Conservation (phyloP, 2,113 vertebrate species). For the Scolopax mira region DNA sequence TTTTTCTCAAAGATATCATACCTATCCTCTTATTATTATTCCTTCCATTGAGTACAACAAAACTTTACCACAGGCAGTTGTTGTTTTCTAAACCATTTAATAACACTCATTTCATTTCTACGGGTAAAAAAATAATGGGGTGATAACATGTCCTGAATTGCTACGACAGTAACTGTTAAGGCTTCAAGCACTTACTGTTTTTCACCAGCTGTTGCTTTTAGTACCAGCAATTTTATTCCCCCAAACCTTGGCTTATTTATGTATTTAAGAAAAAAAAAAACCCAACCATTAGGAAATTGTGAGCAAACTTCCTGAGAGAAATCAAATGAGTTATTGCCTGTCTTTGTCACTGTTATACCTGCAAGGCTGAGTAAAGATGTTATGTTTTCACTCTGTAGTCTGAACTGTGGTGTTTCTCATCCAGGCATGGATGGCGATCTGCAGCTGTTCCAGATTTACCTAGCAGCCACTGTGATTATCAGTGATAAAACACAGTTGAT, state of each 20-base stretch:
- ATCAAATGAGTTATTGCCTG: background rate
- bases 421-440: background rate
- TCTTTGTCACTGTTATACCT: background rate
- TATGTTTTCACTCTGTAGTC: background rate
- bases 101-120: conserved; percentile 6
- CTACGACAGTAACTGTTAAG: background rate
- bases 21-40: background rate
- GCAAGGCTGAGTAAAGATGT: background rate
- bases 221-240: background rate
- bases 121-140: background rate
- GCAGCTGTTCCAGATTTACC: background rate
- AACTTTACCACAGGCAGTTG: background rate
- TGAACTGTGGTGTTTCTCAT: accelerated
- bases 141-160: conserved; percentile 32
- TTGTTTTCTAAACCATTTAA: background rate
- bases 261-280: background rate
- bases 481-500: background rate
- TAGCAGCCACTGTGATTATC: accelerated
- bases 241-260: background rate
- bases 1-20: background rate
- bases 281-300: background rate
- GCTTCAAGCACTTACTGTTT: background rate
- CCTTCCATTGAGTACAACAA: background rate
- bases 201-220: conserved; percentile 38
- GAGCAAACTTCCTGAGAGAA: background rate